phyloP scores from a whole-genome alignment of 2,113 vertebrate genomes.

The Podiceps cristatus region DNA sequence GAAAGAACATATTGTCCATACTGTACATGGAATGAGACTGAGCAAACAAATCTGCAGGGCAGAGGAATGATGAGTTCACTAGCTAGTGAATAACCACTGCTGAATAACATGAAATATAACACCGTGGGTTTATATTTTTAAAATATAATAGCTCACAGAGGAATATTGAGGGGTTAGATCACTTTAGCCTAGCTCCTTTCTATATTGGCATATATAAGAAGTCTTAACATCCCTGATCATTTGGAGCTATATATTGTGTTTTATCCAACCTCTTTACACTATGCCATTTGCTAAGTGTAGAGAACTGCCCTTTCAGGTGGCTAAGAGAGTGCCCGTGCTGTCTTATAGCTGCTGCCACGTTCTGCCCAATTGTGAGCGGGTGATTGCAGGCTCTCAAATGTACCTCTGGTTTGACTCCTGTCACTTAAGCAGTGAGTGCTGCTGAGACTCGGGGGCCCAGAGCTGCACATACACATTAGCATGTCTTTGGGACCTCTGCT shows the following conservation, averaged over 20 bases:
- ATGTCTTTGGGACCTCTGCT: not conserved
- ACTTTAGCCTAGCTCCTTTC: not conserved
- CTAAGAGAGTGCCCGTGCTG: not conserved
- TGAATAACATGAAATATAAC: not conserved
- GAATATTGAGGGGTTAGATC: not conserved
- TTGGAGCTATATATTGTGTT: not conserved
- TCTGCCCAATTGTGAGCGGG: not conserved
- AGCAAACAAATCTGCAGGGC: conserved; percentile 5
- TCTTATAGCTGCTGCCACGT: not conserved
- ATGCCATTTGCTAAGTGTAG: not conserved
- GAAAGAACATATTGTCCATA: not conserved
- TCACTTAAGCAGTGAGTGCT: not conserved
- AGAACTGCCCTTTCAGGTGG: not conserved
- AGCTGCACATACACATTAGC: not conserved
- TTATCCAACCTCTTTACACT: not conserved
- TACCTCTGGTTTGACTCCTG: not conserved
- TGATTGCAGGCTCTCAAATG: not conserved
- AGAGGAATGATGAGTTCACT: conserved; percentile 7
- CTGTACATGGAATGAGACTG: not conserved
- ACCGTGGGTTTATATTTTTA: not conserved
- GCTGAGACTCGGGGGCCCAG: not conserved
- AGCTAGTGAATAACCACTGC: not conserved
- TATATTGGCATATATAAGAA: not conserved
- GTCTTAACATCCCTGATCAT: not conserved
- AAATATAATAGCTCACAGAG: not conserved